Evolutionary conservation across 1,140 invertebrate genomes (phyloP).

Genomic region (Drosophila chauvacae): DNA sequence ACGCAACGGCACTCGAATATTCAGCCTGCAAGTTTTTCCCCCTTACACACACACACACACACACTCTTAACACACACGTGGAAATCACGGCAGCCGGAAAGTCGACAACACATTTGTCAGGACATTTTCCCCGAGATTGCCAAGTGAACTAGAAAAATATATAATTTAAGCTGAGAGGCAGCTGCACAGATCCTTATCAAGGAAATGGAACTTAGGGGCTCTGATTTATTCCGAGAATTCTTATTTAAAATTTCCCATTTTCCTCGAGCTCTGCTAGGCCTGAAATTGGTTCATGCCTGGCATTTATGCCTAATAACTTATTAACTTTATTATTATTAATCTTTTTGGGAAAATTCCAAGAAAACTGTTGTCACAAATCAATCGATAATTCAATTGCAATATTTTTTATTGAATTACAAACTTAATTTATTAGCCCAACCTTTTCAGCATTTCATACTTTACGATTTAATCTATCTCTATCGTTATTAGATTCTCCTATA

Average conservation of each 20-base stretch:
- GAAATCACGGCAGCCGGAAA: constrained; percentile 43
- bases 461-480: no score
- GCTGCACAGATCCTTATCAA: constrained; percentile 5
- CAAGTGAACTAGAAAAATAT: constrained; percentile 40
- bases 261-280: background rate
- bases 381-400: background rate
- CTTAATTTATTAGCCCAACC: background rate
- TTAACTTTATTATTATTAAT: background rate
- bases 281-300: background rate
- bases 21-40: constrained; percentile 9
- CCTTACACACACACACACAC: constrained; percentile 5
- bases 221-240: background rate
- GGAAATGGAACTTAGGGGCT: constrained; percentile 17
- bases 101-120: constrained; percentile 45
- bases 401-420: no score
- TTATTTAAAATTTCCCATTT: background rate
- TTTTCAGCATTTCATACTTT: background rate
- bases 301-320: background rate
- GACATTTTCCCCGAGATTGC: constrained; percentile 30
- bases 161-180: background rate
- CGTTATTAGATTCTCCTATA: background rate
- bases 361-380: background rate
- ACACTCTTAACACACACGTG: constrained; percentile 3
- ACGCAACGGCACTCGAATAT: constrained; percentile 13
- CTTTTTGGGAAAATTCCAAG: background rate